phyloP scores from a whole-genome alignment of 2,797 vertebrate genomes.

The Menidia menidia region DNA sequence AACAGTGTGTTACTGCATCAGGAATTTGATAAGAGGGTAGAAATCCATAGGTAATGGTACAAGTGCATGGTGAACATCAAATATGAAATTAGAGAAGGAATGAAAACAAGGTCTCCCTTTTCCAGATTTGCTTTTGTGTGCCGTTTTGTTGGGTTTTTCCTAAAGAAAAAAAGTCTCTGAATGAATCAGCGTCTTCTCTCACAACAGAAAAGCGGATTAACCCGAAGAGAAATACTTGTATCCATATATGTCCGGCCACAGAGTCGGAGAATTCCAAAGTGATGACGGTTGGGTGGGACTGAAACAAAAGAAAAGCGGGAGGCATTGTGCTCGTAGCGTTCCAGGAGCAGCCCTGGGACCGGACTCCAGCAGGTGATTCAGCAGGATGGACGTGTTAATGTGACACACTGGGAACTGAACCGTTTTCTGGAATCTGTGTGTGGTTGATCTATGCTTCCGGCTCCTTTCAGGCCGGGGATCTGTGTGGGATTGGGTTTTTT shows the following conservation, averaged over 20 bases:
- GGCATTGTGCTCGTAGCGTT: neutral
- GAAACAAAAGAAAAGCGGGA: conserved; percentile 5
- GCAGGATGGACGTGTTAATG: too few species aligned
- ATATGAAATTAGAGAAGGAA: neutral
- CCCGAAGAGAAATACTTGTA: conserved; percentile 6
- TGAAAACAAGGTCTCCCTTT: neutral
- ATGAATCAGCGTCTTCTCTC: conserved; percentile 5
- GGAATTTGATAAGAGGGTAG: neutral
- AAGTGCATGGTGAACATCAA: neutral
- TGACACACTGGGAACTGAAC: too few species aligned
- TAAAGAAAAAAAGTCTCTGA: neutral
- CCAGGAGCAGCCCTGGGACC: too few species aligned
- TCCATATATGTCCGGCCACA: neutral
- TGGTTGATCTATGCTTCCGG: too few species aligned
- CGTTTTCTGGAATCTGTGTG: neutral
- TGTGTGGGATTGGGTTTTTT: neutral
- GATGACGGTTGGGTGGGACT: conserved; percentile 34
- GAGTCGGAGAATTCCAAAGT: conserved; percentile 49
- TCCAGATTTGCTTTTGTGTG: neutral
- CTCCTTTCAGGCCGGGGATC: neutral
- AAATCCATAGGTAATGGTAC: neutral
- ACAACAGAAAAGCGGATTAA: conserved; percentile 27
- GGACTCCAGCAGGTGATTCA: too few species aligned
- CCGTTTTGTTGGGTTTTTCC: neutral
- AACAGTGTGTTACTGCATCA: neutral